Base-by-base conservation (phyloP, 2,113 vertebrate genomes). In the Lutjanus erythropterus region DNA sequence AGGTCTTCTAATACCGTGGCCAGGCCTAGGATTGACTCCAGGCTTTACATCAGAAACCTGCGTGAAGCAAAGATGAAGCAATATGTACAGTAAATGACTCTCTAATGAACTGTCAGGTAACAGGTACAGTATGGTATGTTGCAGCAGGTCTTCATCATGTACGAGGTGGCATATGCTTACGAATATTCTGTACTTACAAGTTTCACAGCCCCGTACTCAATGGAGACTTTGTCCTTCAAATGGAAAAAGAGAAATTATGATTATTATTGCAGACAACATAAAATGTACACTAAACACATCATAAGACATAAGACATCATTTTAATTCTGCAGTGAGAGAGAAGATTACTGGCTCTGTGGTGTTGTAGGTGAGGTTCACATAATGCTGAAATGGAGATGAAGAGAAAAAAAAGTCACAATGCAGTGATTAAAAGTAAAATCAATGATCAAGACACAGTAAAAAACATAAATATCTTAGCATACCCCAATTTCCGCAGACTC, bases 311-410 rank as follows among this genome's bases (percentile, higher is more conserved):
- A n/a, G 33, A 16, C 19, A 27, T 50, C 6, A 27, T 16, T 0
- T 41, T n/a, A 11, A 23, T 39, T 9, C 0, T 73, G 10, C 21
- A 19, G 5, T 27, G 16, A 4, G 25, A 3, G 10, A 52, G 33
- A 2, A n/a, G 49, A 47, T 90, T 88, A 93, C 91, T 41, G 81
- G 80, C 49, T 76, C 58, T 60, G 78, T 68, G 12, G 79, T 16
- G 19, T 84, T 91, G 87, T 76, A 90, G 35, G 42, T 58, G 50
- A 92, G 56, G 81, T 89, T 91, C 66, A 94, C 15, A 68, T 91
- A 92, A 25, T 81, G 81, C 86, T 88, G 49, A 56, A 52, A 73
- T 41, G 49, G 42, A 71, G 12, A 74, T 2, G 31, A 52, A 62
- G 9, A 72, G 21, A 44, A 19, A 49, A 35, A 49, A 41, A 46